Percentiles rank a stretch among this genome's conserved stretches.
Conservation (phyloP, 2,888 invertebrate genomes). For the Drosophila meridiana region DNA sequence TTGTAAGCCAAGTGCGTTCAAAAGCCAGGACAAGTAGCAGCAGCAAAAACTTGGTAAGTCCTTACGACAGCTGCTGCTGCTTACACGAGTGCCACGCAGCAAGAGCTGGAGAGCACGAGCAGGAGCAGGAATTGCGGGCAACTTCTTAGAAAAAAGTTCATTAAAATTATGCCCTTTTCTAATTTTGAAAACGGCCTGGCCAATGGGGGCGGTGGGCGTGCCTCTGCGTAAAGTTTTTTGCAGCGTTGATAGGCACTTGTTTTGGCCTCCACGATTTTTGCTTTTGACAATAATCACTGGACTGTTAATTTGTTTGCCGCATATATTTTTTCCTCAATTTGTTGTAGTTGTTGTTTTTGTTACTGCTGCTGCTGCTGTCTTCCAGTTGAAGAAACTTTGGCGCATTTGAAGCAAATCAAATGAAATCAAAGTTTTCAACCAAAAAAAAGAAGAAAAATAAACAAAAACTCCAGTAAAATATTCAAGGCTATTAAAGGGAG, state of each 20-base stretch:
- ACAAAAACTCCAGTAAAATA: slow-evolving; percentile 21
- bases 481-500: not conserved
- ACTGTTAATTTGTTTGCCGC: slow-evolving; percentile 81
- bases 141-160: slow-evolving; percentile 74
- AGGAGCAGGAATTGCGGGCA: slow-evolving; percentile 13
- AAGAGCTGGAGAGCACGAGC: slow-evolving; percentile 4
- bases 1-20: slow-evolving; percentile 47
- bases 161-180: slow-evolving; percentile 81
- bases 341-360: slow-evolving; percentile 30
- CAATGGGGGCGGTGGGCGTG: slow-evolving; percentile 7
- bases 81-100: slow-evolving; percentile 54
- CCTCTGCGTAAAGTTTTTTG: slow-evolving; percentile 28
- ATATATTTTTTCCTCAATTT: slow-evolving; percentile 37
- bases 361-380: slow-evolving; percentile 47
- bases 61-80: slow-evolving; percentile 76
- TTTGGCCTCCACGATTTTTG: slow-evolving; percentile 45
- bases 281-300: slow-evolving; percentile 82
- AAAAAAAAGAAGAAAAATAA: slow-evolving; percentile 10
- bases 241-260: slow-evolving; percentile 69
- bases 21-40: slow-evolving; percentile 69
- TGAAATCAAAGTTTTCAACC: slow-evolving; percentile 70
- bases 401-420: slow-evolving; percentile 71
- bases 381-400: slow-evolving; percentile 82
- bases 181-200: slow-evolving; percentile 68
- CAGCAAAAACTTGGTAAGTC: slow-evolving; percentile 72